Evolutionary conservation across 37 sponge, comb jelly and placozoan species (phyloP), one percentile per base, ranked within the genome.

Genomic region (Cliona cf. orientalis): DNA sequence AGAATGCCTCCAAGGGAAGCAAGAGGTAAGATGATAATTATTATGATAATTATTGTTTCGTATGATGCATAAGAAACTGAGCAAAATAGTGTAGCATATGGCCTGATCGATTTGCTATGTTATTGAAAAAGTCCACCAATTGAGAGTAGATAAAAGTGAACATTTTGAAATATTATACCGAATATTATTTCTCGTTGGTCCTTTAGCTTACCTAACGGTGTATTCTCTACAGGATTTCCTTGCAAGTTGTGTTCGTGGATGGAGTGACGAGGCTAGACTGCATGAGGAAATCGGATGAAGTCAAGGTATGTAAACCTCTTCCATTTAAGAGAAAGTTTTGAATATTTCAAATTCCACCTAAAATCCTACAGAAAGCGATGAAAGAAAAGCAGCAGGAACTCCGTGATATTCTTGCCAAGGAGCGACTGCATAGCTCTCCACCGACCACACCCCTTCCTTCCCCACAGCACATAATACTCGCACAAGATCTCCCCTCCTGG

Each of bases 241-340:
- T 90, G 46, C 41, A 67, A 36, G 90, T 90, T 17, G 80, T 65
- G 70, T 90, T 84, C 80, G 85, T 84, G 40, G 90, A 90, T 80
- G 90, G 90, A 2, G 84, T 79, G 12, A 80, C 57, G 1, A 40
- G 90, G 59, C 77, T 90, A 17, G 81, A 90, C 7, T 43, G 57
- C 2, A 80, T 80, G 81, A 59, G 69, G 61, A 82, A 71, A 37
- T 69, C 68, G 4, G 89, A 82, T 45, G 77, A 82, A 5, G 44
- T 72, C 4, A 80, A 58, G 63, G 89, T 88, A 69, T 11, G 70
- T 58, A 31, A 7, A 67, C 12, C 3, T 38, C 14, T 49, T 49
- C n/a, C n/a, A n/a, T n/a, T n/a, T n/a, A n/a, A n/a, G n/a, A n/a
- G n/a, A n/a, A n/a, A 17, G 17, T 49, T 19, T 49, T 17, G 55